Percentiles rank a stretch among this genome's conserved stretches.
phyloP scores from a whole-genome alignment of 1,140 invertebrate genomes.

The Lucilia cuprina region DNA sequence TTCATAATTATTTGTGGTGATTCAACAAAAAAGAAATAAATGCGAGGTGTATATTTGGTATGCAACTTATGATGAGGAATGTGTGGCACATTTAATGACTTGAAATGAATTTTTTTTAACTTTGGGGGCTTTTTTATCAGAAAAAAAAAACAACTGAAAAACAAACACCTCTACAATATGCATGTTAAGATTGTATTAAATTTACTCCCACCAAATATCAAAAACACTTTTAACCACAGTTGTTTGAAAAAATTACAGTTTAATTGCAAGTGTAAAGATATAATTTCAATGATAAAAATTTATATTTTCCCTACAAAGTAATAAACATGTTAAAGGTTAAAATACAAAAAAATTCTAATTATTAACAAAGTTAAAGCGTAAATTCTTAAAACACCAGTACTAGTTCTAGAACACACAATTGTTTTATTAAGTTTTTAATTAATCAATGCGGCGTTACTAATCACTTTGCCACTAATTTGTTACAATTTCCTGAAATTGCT shows the following conservation, averaged over 20 bases:
- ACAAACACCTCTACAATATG: no score
- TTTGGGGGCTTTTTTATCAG: neutral
- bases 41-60: neutral
- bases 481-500: neutral
- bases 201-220: no score
- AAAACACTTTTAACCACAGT: no score
- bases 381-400: neutral
- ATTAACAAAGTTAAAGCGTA: neutral
- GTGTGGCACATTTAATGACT: neutral
- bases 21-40: neutral
- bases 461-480: constrained; percentile 26
- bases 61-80: neutral
- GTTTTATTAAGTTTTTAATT: neutral
- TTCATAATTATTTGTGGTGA: constrained; percentile 26
- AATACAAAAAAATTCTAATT: neutral
- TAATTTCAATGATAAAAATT: constrained; percentile 15
- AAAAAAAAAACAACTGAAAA: no score
- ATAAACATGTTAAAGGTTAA: neutral
- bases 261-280: constrained; percentile 22
- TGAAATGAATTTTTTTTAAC: neutral
- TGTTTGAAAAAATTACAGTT: no score
- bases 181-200: no score
- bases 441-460: constrained; percentile 28
- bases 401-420: neutral
- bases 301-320: no score